These are phyloP conservation scores for Lemur catta DNA, from an alignment of 2,797 vertebrate genomes.

Conservation along the genomic window DNA sequence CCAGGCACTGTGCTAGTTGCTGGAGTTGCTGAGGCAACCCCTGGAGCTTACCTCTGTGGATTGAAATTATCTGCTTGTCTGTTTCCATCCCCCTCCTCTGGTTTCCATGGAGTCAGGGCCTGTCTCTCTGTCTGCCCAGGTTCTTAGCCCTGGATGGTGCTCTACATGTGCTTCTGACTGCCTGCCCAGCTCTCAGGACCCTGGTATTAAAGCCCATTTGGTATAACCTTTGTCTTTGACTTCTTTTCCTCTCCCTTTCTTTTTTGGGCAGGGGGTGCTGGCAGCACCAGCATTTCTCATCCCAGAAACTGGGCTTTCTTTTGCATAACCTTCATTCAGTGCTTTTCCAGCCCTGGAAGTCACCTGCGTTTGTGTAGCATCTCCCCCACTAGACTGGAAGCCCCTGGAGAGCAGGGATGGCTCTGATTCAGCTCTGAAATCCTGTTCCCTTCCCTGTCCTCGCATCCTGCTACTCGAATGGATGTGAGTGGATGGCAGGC, in stretches of 20 bases:
- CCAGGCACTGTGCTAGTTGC: background rate
- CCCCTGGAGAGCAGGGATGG: background rate
- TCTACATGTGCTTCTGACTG: background rate
- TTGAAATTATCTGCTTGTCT: background rate
- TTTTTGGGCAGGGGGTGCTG: background rate
- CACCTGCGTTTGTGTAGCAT: background rate
- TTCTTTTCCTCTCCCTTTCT: background rate
- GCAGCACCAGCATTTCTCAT: background rate
- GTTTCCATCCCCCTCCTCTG: background rate
- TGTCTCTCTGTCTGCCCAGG: background rate
- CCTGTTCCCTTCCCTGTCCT: background rate
- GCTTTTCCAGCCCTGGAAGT: background rate
- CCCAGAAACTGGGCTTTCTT: slow-evolving; percentile 19
- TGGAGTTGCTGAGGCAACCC: background rate
- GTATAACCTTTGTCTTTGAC: background rate
- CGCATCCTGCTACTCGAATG: background rate
- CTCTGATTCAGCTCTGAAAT: background rate
- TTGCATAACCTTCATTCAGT: background rate
- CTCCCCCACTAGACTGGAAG: background rate
- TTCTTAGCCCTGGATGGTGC: background rate
- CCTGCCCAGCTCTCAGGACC: background rate
- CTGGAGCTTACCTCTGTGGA: background rate
- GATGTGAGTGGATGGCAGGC: background rate
- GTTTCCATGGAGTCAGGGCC: background rate
- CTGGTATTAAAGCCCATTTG: background rate